Conservation (phyloP, 2,888 invertebrate genomes). For the Apodemia duryi region DNA sequence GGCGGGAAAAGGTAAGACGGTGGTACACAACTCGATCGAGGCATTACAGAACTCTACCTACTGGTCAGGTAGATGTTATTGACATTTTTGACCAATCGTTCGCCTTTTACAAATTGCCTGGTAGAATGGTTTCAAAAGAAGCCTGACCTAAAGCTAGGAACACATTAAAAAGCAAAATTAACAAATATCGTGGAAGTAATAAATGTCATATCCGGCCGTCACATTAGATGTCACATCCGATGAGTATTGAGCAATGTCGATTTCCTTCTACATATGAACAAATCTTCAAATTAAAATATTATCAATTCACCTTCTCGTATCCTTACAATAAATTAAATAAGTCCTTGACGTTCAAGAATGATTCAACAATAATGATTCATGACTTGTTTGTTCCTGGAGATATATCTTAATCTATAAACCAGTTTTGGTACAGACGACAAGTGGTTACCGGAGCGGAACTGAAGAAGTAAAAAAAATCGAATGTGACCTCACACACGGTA, state of each 20-base stretch:
- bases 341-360: slow-evolving; percentile 5
- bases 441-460: background rate
- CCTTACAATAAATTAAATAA: slow-evolving; percentile 3
- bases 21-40: too few relatives aligned
- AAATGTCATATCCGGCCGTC: background rate
- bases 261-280: background rate
- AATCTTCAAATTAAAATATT: background rate
- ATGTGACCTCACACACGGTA: too few relatives aligned
- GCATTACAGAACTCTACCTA: too few relatives aligned
- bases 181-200: background rate
- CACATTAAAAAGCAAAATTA: too few relatives aligned
- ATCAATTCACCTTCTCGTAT: background rate
- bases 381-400: background rate
- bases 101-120: too few relatives aligned
- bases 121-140: too few relatives aligned
- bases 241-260: background rate
- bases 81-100: too few relatives aligned
- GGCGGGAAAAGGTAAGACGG: too few relatives aligned
- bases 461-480: too few relatives aligned
- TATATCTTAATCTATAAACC: slow-evolving; percentile 2
- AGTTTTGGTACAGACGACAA: slow-evolving; percentile 24
- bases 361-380: background rate
- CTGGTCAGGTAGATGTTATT: too few relatives aligned
- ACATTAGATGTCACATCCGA: background rate
- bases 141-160: too few relatives aligned